Base-by-base conservation (phyloP, 64 coral and sea anemone genomes). In the Exaiptasia diaphana region DNA sequence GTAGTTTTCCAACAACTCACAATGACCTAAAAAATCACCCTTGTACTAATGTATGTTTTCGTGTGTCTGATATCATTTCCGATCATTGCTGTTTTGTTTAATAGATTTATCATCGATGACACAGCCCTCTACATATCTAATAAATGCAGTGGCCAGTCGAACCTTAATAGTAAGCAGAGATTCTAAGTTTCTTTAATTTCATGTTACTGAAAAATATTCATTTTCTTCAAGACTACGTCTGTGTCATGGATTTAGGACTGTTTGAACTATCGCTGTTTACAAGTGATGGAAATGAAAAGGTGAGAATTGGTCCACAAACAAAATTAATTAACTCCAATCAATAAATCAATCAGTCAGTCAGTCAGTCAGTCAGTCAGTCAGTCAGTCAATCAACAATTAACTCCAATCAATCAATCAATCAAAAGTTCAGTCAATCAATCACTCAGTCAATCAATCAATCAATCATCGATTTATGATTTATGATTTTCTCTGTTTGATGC, bases 51-150 rank as follows among this genome's bases (percentile, higher is more conserved):
- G n/a, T n/a, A n/a, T n/a, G n/a, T n/a, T n/a, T n/a, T n/a, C n/a
- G n/a, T n/a, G n/a, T n/a, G n/a, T n/a, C n/a, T n/a, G n/a, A n/a
- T n/a, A n/a, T n/a, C n/a, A n/a, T n/a, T n/a, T n/a, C n/a, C n/a
- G n/a, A n/a, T n/a, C n/a, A n/a, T n/a, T n/a, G n/a, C n/a, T n/a
- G 7, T 1, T 75, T 67, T 2, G 1, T 58, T 38, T 27, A 40
- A 39, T 53, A 99, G 95, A 64, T 99, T 99, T 85, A 92, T 99
- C 23, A 83, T 99, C 45, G 95, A 99, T 62, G 90, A 99, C 46
- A 90, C 95, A 9, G 95, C 90, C 0, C 55, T 99, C 9, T 78
- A 92, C 34, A 62, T 99, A 21, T 99, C 95, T 41, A 85, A 99
- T 34, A 99, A 79, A 24, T 79, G 90, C 68, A 85, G 90, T 62